Evolutionary conservation across 2,113 vertebrate genomes (phyloP).

Genomic region (Cynopterus brachyotis): DNA sequence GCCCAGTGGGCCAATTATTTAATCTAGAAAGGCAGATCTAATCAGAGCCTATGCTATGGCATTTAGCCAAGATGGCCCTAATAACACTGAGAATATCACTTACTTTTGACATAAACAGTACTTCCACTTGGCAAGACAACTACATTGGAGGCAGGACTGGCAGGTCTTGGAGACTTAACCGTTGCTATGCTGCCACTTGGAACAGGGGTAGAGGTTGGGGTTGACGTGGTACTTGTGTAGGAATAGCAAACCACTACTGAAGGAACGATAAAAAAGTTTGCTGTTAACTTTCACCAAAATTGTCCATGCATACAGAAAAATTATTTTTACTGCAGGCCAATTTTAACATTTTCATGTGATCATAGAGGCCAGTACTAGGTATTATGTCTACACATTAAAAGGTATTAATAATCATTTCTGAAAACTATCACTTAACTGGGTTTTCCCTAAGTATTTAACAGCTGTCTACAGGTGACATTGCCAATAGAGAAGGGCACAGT

Average conservation of each 20-base stretch:
- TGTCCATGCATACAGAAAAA: conserved; percentile 69
- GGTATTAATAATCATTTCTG: conserved; percentile 39
- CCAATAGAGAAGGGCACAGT: neutral
- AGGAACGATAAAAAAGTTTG: conserved; percentile 82
- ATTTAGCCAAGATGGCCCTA: conserved; percentile 61
- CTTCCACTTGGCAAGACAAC: conserved; percentile 98
- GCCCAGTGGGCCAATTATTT: conserved; percentile 39
- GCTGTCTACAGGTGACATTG: conserved; percentile 2
- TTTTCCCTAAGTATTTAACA: conserved; percentile 34
- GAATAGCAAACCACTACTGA: conserved; percentile 98
- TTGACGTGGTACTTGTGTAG: conserved; percentile 97
- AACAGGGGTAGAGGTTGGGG: conserved; percentile 91
- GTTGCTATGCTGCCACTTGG: conserved; percentile 89
- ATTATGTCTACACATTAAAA: conserved; percentile 47
- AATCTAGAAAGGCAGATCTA: conserved; percentile 42
- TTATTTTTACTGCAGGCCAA: conserved; percentile 69
- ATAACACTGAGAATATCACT: conserved; percentile 81
- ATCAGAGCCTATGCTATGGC: conserved; percentile 45
- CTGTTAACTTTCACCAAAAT: conserved; percentile 77
- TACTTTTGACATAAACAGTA: conserved; percentile 98
- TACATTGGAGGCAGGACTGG: conserved; percentile 97
- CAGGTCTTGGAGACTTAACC: conserved; percentile 94
- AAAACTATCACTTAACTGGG: conserved; percentile 47
- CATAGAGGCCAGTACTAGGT: conserved; percentile 57
- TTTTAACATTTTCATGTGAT: conserved; percentile 69